Conservation (phyloP, 1,140 invertebrate genomes). For the Drosophila aff. region DNA sequence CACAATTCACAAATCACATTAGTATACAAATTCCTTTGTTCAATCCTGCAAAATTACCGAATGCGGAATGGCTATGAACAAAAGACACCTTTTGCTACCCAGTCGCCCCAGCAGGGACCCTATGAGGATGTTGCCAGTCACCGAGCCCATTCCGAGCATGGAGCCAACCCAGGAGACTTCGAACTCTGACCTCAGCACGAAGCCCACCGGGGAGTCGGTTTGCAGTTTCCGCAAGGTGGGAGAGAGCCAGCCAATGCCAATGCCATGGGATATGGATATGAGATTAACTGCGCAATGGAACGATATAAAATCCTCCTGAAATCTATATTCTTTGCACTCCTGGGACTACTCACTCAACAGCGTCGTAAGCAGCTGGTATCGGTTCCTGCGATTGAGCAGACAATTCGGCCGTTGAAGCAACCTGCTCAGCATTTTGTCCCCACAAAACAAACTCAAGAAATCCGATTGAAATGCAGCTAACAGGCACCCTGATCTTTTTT, state of each 20-base stretch:
- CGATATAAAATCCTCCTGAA: neutral
- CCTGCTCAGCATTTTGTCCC: constrained; percentile 48
- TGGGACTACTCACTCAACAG: constrained; percentile 55
- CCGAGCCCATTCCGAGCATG: constrained; percentile 56
- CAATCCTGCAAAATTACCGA: constrained; percentile 22
- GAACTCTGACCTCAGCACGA: constrained; percentile 40
- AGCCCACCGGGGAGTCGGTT: constrained; percentile 46
- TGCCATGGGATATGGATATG: constrained; percentile 70
- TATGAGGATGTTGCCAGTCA: constrained; percentile 63
- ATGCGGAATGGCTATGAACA: constrained; percentile 66
- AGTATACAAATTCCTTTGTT: neutral
- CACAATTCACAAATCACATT: neutral
- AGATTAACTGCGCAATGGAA: constrained; percentile 50
- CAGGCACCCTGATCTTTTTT: constrained; percentile 19
- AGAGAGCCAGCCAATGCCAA: constrained; percentile 65
- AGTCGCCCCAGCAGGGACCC: constrained; percentile 42
- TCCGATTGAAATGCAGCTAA: neutral
- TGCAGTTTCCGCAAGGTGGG: constrained; percentile 63
- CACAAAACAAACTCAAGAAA: neutral
- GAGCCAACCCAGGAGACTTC: constrained; percentile 75
- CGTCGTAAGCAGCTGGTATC: constrained; percentile 65
- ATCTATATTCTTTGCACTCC: neutral
- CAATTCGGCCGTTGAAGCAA: constrained; percentile 45
- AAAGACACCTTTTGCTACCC: constrained; percentile 55
- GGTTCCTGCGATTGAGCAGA: constrained; percentile 65